phyloP scores from a whole-genome alignment of 2,797 vertebrate species.

The Hippopotamyrus pictus region DNA sequence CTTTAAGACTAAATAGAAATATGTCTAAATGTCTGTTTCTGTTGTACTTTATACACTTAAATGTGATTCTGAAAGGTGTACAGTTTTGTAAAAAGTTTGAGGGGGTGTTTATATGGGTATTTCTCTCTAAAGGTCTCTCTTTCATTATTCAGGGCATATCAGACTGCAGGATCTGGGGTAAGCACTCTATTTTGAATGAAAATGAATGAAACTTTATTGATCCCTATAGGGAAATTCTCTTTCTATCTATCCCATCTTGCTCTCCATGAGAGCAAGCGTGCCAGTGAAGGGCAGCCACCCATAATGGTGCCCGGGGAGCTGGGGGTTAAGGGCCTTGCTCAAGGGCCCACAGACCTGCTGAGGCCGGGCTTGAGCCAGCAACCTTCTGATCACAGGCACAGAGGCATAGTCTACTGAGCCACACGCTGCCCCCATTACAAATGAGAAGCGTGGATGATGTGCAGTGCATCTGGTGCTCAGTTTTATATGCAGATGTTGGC shows the following conservation, averaged over 20 bases:
- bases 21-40: background rate
- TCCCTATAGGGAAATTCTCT: background rate
- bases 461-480: background rate
- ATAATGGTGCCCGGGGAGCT: background rate
- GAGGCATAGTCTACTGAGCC: background rate
- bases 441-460: background rate
- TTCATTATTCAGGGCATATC: slow-evolving; percentile 15
- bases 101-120: background rate
- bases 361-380: background rate
- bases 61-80: background rate
- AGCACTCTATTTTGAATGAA: background rate
- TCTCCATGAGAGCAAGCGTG: background rate
- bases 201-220: background rate
- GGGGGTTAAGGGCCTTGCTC: background rate
- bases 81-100: background rate
- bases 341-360: background rate
- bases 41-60: background rate
- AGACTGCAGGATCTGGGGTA: slow-evolving; percentile 20
- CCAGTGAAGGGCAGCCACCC: background rate
- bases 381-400: background rate
- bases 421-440: background rate
- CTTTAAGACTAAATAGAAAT: background rate
- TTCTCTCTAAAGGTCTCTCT: background rate
- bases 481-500: background rate
- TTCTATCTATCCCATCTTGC: background rate